Evolutionary conservation across 2,113 vertebrate genomes (phyloP), one percentile per base, ranked within the genome.

Genomic region (Campylomormyrus tamandua): DNA sequence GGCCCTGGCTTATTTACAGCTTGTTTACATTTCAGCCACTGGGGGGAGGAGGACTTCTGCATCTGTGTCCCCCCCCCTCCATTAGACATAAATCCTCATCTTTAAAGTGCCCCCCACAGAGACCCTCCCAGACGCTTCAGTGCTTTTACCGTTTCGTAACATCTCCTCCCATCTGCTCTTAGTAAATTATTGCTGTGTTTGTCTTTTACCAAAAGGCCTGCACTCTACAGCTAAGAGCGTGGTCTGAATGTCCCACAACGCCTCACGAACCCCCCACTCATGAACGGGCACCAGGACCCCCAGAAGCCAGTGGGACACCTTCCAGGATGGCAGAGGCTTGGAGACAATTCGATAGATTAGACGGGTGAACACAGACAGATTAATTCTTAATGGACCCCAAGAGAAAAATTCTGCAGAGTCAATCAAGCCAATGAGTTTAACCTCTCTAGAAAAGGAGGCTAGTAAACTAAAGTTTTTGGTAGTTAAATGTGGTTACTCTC

Each of bases 171-270:
- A 90, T 87, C 88, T 89, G 84, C 10, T 89, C 9, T 90, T 92
- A 24, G 85, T 94, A 92, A 93, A 92, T 92, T 91, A 93, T 56
- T 83, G 11, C 21, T 52, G 53, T 88, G 89, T 83, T 90, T 85
- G 15, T 35, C 13, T 90, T 91, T 87, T 24, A 91, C 90, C 92
- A 91, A 91, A 91, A 92, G 87, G 88, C 42, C 83, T 84, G 88
- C 83, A 88, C 87, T 93, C 91, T 89, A 90, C 83, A 49, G 49
- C 49, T 49, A 21, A 21, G 0, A 35, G 83, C 52, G 74, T 31
- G 21, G 17, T 45, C 77, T 10, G 45, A 19, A 83, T 35, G 35
- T 9, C 42, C 45, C 13, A 9, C 35, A 21, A 21, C 19, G 3
- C 6, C 77, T 45, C 42, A 83, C 4, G 3, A 39, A 77, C 10